Evolutionary conservation across 2,113 vertebrate genomes (phyloP).

Genomic region (Pampusana beccarii): DNA sequence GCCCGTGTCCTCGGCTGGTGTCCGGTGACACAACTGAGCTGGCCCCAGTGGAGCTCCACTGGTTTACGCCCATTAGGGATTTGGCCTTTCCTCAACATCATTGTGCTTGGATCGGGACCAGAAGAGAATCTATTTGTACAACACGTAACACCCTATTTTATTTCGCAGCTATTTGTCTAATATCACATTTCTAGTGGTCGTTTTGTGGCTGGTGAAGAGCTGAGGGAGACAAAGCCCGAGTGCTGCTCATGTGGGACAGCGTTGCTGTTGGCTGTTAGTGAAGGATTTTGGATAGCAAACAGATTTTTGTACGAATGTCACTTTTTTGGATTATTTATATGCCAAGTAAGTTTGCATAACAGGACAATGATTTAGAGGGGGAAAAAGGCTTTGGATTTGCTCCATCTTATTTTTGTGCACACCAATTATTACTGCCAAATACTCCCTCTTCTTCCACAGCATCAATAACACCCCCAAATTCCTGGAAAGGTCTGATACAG

Average conservation of each 20-base stretch:
- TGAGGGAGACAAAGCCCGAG: neutral
- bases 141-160: neutral
- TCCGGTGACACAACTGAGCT: neutral
- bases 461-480: neutral
- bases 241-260: neutral
- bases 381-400: neutral
- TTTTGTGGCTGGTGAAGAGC: neutral
- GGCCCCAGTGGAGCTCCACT: neutral
- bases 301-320: neutral
- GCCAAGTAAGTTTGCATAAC: neutral
- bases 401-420: constrained; percentile 3
- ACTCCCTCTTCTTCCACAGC: neutral
- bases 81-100: neutral
- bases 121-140: neutral
- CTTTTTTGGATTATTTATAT: neutral
- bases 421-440: neutral
- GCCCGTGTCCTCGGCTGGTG: neutral
- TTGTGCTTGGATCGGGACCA: neutral
- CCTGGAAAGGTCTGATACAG: neutral
- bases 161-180: neutral
- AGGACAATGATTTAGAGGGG: neutral
- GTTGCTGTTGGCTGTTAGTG: neutral
- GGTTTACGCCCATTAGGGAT: rapidly evolving
- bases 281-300: neutral
- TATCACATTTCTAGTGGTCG: neutral